A percentile compares a stretch with the other conserved stretches of the same genome.
These are phyloP conservation scores for Xyrichtys novacula DNA, from an alignment of 2,797 vertebrate species.

Conservation along the genomic window DNA sequence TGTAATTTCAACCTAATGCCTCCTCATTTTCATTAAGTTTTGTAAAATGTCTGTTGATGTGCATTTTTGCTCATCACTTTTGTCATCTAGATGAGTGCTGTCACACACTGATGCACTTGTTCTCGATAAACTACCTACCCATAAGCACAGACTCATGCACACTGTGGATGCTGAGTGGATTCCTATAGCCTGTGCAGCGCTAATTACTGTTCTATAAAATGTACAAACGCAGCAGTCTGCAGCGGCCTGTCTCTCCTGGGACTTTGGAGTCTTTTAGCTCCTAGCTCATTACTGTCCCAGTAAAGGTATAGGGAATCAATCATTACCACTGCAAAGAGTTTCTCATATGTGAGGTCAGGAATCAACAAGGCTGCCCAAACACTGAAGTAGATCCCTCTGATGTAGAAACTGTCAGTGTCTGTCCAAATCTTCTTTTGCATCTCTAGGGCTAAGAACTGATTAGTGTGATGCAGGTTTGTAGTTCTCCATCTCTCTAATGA, in stretches of 20 bases:
- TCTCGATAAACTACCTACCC: constrained; percentile 29
- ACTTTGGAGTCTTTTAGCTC: constrained; percentile 24
- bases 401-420: neutral
- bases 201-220: constrained; percentile 54
- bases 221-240: constrained; percentile 24
- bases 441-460: neutral
- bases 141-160: constrained; percentile 6
- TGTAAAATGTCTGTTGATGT: constrained; percentile 34
- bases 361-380: neutral
- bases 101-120: constrained; percentile 23
- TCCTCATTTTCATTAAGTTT: constrained; percentile 36
- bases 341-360: constrained; percentile 14
- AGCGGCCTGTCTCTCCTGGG: constrained; percentile 18
- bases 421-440: neutral
- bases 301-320: constrained; percentile 24
- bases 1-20: constrained; percentile 34
- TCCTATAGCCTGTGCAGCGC: constrained; percentile 39
- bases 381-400: constrained; percentile 1
- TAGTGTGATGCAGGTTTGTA: neutral
- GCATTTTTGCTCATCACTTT: constrained; percentile 18
- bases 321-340: neutral
- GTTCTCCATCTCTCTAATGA: neutral
- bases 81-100: constrained; percentile 33
- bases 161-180: constrained; percentile 13
- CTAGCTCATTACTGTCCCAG: constrained; percentile 29